Base-by-base conservation (phyloP, 2,113 vertebrate species). In the Nicator chloris region DNA sequence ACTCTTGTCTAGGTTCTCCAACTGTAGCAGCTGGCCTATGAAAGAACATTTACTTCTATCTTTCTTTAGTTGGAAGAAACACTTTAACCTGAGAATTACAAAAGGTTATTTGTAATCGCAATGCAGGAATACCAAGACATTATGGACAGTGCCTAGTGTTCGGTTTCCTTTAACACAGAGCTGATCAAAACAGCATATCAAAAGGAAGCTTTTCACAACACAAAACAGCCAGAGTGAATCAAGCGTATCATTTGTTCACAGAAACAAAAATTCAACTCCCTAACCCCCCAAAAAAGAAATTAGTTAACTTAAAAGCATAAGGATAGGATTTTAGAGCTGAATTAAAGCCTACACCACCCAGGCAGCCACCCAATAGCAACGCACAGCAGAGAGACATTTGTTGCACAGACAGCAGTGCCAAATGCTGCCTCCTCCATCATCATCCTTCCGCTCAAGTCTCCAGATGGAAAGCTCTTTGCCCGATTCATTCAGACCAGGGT, bases 401-500 rank as follows among this genome's bases (percentile, higher is more conserved):
- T 54, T 93, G 71, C 71, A 54, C 54, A 81, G 79, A 44, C 33
- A 60, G 79, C 42, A 80, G 53, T 6, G 70, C 30, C 30, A 70
- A 90, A 73, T 20, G 33, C 65, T 63, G 63, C 42, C 40, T 85
- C 17, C 17, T 49, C 49, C 24, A 53, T 27, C 66, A 64, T 26
- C 68, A 78, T 9, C 27, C 68, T 72, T 60, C 54, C 40, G 18
- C 50, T 70, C 33, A 81, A 70, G 42, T 5, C 44, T 57, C n/a
- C 40, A 53, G 20, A n/a, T 15, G 10, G 59, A 57, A 75, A 75
- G 27, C 26, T 27, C 21, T 53, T 82, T 47, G 23, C 57, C 47
- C 3, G 0, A n/a, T 75, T 73, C 56, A 44, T 66, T 47, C 47
- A 63, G 16, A 83, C 5, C 56, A 59, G 2, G 0, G 0, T 40